phyloP scores from a whole-genome alignment of 2,797 vertebrate genomes.

The Premnoplex brunnescens region DNA sequence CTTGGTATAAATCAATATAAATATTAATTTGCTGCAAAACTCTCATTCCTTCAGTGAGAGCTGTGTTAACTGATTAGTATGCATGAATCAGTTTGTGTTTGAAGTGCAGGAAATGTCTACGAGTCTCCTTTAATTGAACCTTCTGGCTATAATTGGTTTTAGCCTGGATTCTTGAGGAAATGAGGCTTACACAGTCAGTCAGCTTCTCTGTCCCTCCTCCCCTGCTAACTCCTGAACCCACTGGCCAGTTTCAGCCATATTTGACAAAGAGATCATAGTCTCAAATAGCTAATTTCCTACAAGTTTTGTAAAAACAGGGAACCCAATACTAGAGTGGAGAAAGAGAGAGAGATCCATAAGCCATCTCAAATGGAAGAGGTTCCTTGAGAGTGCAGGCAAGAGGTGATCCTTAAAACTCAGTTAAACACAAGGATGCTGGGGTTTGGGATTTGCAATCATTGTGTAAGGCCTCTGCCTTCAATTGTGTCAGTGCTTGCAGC shows the following conservation, averaged over 20 bases:
- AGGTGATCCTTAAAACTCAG: background rate
- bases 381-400: background rate
- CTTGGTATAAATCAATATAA: constrained; percentile 12
- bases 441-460: background rate
- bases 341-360: background rate
- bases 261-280: background rate
- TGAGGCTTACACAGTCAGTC: background rate
- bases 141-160: constrained; percentile 52
- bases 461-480: background rate
- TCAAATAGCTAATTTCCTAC: background rate
- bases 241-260: background rate
- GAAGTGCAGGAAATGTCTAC: background rate
- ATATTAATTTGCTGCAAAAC: constrained; percentile 30
- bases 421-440: background rate
- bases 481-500: accelerated
- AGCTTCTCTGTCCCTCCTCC: background rate
- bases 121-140: constrained; percentile 51
- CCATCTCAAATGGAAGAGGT: background rate
- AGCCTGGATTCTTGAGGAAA: constrained; percentile 39
- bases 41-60: background rate
- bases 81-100: background rate
- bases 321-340: background rate
- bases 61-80: constrained; percentile 8
- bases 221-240: background rate
- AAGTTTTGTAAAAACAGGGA: background rate